Evolutionary conservation across 2,113 vertebrate genomes (phyloP), one percentile per base, ranked within the genome.

Genomic region (Gnathonemus echidnorhynchus): DNA sequence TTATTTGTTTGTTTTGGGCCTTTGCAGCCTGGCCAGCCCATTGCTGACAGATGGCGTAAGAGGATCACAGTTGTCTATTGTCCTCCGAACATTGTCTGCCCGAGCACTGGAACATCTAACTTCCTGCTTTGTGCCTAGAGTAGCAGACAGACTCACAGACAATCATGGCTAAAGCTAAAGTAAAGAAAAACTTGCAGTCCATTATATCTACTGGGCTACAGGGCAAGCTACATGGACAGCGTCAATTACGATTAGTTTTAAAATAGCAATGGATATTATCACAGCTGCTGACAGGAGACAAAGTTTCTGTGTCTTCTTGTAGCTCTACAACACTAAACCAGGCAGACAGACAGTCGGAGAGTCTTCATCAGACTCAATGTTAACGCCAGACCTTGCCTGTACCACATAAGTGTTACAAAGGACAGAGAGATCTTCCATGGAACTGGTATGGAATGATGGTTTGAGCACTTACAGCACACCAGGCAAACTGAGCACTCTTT

Each of bases 11-110:
- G 62, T 74, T 83, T 87, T 88, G 53, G 86, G 27, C 80, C 45
- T 89, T 62, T 90, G 90, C 17, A 46, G 39, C 15, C 85, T 21
- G 66, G 66, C 88, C 83, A 66, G 88, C 84, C 88, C 88, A 87
- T 88, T 88, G 56, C 48, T 89, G 88, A 91, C 92, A 92, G 92
- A 92, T 93, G 91, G 92, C 90, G 91, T 90, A 77, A 91, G 91
- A 90, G 50, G 86, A 92, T 93, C 89, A 88, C 56, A 50, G 86
- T 90, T 89, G 89, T 88, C 88, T 84, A 91, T 91, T 92, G 92
- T 91, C 89, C 86, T 89, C 89, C 90, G 90, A 83, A 89, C 45
- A 48, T 52, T 42, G 49, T 87, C 86, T 48, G 24, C 39, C 39
- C 45, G 17, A 85, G 31, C 83, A 85, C 45, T 46, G 45, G 83